Percentiles rank a stretch among this genome's conserved stretches.
Conservation (phyloP, 1,140 invertebrate species). For the Antheraea pernyi region DNA sequence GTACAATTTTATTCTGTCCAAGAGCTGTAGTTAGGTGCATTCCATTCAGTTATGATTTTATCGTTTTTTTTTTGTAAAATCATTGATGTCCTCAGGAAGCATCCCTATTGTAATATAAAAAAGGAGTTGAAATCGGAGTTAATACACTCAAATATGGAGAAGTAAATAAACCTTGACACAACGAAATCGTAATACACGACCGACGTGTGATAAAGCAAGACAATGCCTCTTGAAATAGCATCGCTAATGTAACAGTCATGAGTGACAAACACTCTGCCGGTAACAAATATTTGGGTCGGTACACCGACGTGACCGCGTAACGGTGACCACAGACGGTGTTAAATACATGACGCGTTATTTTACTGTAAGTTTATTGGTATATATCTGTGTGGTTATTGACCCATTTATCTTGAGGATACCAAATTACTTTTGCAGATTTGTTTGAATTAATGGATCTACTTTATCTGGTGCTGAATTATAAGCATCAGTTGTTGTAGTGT, state of each 20-base stretch:
- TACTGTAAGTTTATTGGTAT: not conserved
- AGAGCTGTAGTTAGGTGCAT: no score
- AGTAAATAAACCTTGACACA: not conserved
- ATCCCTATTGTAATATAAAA: no score
- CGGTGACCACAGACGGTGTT: constrained; percentile 7
- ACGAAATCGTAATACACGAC: not conserved
- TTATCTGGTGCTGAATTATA: not conserved
- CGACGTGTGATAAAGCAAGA: not conserved
- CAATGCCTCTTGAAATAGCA: constrained; percentile 9
- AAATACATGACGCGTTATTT: constrained; percentile 4
- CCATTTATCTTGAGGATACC: not conserved
- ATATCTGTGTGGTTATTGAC: constrained; percentile 4
- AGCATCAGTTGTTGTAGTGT: no score
- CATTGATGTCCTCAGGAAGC: no score
- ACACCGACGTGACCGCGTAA: constrained; percentile 1
- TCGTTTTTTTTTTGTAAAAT: no score
- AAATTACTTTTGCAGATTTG: not conserved
- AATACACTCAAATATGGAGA: not conserved
- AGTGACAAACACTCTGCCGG: not conserved
- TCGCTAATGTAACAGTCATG: not conserved
- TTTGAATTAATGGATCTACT: no score
- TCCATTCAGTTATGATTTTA: no score
- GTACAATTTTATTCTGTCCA: no score
- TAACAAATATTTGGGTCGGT: not conserved
- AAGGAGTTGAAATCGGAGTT: no score